These are phyloP conservation scores for Carlito syrichta DNA, from an alignment of 2,113 vertebrate species.

Conservation along the genomic window DNA sequence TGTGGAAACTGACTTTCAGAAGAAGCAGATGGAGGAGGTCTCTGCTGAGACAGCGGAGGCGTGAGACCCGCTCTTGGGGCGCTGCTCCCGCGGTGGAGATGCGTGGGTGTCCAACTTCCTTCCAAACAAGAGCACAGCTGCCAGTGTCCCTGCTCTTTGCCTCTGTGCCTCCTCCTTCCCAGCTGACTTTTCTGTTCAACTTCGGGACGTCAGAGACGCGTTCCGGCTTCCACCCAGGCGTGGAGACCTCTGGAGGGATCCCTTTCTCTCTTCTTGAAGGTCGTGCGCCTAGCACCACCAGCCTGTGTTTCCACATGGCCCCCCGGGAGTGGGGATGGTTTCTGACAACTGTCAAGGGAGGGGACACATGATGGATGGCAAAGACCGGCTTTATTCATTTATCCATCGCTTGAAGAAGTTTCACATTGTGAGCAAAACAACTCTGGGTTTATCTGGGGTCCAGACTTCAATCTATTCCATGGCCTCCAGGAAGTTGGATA, in stretches of 20 bases:
- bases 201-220: neutral
- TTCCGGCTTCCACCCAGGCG: rapidly evolving
- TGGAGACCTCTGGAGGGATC: neutral
- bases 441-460: neutral
- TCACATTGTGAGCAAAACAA: neutral
- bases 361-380: neutral
- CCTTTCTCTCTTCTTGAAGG: rapidly evolving
- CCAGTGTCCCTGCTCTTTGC: neutral
- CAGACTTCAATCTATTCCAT: neutral
- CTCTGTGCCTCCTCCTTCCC: neutral
- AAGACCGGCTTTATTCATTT: neutral
- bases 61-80: neutral
- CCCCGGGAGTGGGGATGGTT: rapidly evolving
- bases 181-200: neutral
- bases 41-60: neutral
- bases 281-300: rapidly evolving
- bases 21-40: neutral
- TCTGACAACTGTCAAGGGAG: neutral
- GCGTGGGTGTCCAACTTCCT: neutral
- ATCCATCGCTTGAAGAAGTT: neutral
- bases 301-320: no score
- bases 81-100: neutral
- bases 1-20: conserved; percentile 12
- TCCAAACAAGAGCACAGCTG: neutral
- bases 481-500: neutral